These are phyloP conservation scores for Bembecia ichneumoniformis DNA, from an alignment of 2,888 invertebrate genomes.

Conservation along the genomic window DNA sequence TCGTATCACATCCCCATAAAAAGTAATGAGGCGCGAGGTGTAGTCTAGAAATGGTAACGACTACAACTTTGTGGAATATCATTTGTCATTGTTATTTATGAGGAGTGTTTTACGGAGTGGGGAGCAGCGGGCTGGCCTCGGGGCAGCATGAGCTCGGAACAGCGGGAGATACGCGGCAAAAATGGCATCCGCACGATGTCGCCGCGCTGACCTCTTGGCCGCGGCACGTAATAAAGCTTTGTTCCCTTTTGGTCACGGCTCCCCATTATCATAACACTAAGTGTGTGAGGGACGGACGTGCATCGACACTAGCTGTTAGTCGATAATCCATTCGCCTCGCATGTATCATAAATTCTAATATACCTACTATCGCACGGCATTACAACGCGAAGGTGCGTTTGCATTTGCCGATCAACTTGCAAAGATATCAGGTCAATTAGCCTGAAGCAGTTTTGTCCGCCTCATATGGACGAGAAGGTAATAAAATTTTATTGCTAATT, in stretches of 20 bases:
- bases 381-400: conserved; percentile 7
- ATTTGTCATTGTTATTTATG: conserved; percentile 56
- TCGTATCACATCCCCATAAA: conserved; percentile 33
- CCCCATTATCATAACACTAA: conserved; percentile 45
- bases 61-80: conserved; percentile 28
- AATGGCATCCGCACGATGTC: conserved; percentile 56
- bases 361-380: conserved; percentile 22
- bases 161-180: conserved; percentile 44
- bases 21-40: conserved; percentile 30
- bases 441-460: conserved; percentile 21
- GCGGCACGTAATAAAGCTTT: conserved; percentile 30
- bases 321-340: conserved; percentile 13
- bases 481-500: conserved; percentile 44
- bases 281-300: conserved; percentile 39
- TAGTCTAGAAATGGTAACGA: conserved; percentile 26
- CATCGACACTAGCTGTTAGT: conserved; percentile 22
- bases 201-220: conserved; percentile 29
- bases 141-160: conserved; percentile 26
- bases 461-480: conserved; percentile 22
- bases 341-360: conserved; percentile 49
- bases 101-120: conserved; percentile 27
- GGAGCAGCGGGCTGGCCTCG: conserved; percentile 22
- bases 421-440: conserved; percentile 35
- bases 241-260: conserved; percentile 47
- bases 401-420: conserved; percentile 37